A percentile compares a stretch with the other conserved stretches of the same genome.
phyloP scores from a whole-genome alignment of 1,140 invertebrate genomes.

The Gryllus bimaculatus region DNA sequence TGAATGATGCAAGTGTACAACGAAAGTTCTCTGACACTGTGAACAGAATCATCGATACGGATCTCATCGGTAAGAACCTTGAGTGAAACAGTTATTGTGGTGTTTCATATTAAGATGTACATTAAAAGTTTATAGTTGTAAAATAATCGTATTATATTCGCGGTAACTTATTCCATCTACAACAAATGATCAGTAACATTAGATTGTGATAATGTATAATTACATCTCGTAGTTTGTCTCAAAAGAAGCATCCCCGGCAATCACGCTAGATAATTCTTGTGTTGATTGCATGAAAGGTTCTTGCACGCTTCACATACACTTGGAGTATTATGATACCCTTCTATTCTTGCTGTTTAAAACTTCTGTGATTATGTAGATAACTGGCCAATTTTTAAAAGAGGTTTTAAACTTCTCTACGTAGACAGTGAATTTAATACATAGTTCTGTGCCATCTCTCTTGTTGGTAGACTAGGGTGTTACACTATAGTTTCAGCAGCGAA shows the following conservation, averaged over 20 bases:
- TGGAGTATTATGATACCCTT: neutral
- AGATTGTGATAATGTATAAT: constrained; percentile 2
- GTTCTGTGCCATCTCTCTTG: neutral
- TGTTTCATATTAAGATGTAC: neutral
- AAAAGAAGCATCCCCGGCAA: neutral
- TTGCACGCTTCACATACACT: neutral
- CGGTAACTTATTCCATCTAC: constrained; percentile 4
- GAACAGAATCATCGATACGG: neutral
- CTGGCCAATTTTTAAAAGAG: neutral
- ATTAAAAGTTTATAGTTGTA: neutral
- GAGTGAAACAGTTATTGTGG: neutral
- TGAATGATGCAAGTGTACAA: neutral
- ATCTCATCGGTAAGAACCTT: neutral
- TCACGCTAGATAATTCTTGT: too few species aligned
- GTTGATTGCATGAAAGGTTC: neutral
- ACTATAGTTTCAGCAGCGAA: neutral
- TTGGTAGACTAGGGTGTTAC: neutral
- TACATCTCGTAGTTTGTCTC: neutral
- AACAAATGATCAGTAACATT: neutral
- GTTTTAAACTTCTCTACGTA: neutral
- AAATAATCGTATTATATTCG: constrained; percentile 1
- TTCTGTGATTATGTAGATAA: constrained; percentile 5
- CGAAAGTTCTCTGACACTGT: neutral
- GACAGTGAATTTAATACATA: neutral
- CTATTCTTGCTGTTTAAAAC: neutral